Evolutionary conservation across 2,888 invertebrate species (phyloP).

Genomic region (Mesorhabditis belari): DNA sequence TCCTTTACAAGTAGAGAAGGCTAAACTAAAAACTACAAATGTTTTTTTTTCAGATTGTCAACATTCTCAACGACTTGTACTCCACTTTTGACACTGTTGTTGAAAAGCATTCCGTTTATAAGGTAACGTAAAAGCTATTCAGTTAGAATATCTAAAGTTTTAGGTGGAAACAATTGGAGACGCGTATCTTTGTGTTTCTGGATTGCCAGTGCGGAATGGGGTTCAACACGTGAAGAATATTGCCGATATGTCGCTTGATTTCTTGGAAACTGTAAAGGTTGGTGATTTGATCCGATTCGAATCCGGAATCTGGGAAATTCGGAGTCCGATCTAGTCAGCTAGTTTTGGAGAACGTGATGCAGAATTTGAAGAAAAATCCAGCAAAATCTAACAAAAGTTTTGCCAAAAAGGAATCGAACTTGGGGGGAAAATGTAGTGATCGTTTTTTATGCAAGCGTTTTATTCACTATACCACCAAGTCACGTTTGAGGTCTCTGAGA

Average conservation of each 20-base stretch:
- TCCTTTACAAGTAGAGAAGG: constrained; percentile 38
- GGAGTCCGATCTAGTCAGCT: too few relatives aligned
- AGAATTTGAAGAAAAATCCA: too few relatives aligned
- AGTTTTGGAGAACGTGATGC: too few relatives aligned
- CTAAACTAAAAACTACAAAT: not conserved
- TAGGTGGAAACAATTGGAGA: constrained; percentile 50
- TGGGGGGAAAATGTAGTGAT: too few relatives aligned
- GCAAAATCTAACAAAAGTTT: too few relatives aligned
- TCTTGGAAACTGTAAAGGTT: constrained; percentile 25
- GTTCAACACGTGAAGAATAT: constrained; percentile 28
- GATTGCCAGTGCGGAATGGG: constrained; percentile 44
- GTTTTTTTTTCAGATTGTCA: constrained; percentile 29
- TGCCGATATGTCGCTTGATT: constrained; percentile 41
- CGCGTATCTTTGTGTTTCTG: constrained; percentile 48
- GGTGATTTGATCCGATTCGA: too few relatives aligned
- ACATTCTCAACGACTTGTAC: constrained; percentile 43
- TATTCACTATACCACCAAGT: too few relatives aligned
- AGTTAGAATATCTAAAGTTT: not conserved
- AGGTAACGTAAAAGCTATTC: constrained; percentile 12
- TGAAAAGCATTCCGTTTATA: constrained; percentile 42
- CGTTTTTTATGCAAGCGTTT: too few relatives aligned
- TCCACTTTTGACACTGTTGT: constrained; percentile 45
- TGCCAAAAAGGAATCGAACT: too few relatives aligned
- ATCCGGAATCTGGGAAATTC: too few relatives aligned
- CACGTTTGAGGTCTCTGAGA: too few relatives aligned